A percentile compares a stretch with the other conserved stretches of the same genome.
These are phyloP conservation scores for Calameuta pallipes DNA, from an alignment of 2,888 invertebrate genomes.

Conservation along the genomic window DNA sequence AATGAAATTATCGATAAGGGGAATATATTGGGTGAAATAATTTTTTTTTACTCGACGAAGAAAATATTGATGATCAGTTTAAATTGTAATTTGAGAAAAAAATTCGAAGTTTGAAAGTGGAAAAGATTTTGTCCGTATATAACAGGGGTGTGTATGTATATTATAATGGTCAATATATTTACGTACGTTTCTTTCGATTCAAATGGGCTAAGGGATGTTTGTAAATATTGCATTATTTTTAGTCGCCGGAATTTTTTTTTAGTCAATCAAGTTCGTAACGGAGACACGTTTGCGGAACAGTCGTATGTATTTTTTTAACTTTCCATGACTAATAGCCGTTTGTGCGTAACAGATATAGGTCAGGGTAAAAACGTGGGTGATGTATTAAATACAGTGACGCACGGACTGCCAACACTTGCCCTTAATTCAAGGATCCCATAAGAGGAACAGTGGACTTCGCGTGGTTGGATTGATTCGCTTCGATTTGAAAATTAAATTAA, in stretches of 20 bases:
- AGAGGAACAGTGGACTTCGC: not conserved
- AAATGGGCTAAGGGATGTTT: not conserved
- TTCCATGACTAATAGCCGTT: constrained; percentile 15
- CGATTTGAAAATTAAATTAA: not conserved
- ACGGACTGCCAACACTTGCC: constrained; percentile 12
- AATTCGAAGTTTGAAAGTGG: not conserved
- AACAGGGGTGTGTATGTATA: not conserved
- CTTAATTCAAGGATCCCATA: constrained; percentile 9
- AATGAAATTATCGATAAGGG: too few relatives aligned
- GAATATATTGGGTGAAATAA: too few relatives aligned
- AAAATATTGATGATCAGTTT: too few relatives aligned
- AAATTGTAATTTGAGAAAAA: too few relatives aligned
- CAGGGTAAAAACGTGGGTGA: constrained; percentile 32
- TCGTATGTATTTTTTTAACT: not conserved
- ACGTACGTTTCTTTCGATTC: not conserved
- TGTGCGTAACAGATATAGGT: constrained; percentile 29
- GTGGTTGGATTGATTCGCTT: not conserved
- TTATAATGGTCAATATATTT: not conserved
- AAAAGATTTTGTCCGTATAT: not conserved
- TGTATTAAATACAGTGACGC: constrained; percentile 16
- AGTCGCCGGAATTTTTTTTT: not conserved
- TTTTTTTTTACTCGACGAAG: too few relatives aligned
- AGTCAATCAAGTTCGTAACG: not conserved
- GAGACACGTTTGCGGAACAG: not conserved
- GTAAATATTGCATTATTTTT: not conserved